These are phyloP conservation scores for Drosophila anomalata DNA, from an alignment of 2,888 invertebrate genomes.

Conservation along the genomic window DNA sequence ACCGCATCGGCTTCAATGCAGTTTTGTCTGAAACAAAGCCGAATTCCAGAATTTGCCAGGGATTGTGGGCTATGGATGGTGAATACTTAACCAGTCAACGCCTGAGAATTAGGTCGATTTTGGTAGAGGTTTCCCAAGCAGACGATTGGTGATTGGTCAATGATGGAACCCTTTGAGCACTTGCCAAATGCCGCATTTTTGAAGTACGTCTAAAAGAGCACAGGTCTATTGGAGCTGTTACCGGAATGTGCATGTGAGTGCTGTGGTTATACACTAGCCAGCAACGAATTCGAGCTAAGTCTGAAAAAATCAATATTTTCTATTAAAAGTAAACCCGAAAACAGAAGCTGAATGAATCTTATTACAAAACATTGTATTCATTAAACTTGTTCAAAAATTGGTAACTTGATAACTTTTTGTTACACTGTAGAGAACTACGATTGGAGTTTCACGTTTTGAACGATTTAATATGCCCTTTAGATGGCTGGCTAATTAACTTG, in stretches of 20 bases:
- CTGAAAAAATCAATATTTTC: background rate
- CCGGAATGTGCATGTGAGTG: slow-evolving; percentile 5
- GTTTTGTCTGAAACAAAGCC: slow-evolving; percentile 40
- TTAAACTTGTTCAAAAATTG: background rate
- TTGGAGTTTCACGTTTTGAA: slow-evolving; percentile 4
- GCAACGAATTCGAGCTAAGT: background rate
- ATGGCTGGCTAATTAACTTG: slow-evolving; percentile 56
- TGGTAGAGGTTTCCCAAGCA: slow-evolving; percentile 26
- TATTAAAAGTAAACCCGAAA: background rate
- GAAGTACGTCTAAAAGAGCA: slow-evolving; percentile 50
- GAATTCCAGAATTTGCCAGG: slow-evolving; percentile 30
- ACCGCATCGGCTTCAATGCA: slow-evolving; percentile 46
- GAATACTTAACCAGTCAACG: slow-evolving; percentile 54
- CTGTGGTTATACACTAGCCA: slow-evolving; percentile 17
- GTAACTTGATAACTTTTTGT: background rate
- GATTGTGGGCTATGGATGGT: slow-evolving; percentile 56
- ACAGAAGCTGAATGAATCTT: background rate
- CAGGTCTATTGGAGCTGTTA: slow-evolving; percentile 1
- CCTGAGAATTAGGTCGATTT: slow-evolving; percentile 18
- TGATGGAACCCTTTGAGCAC: slow-evolving; percentile 43
- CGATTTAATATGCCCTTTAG: slow-evolving; percentile 55
- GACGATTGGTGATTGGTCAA: slow-evolving; percentile 23
- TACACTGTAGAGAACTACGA: background rate
- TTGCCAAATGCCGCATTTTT: slow-evolving; percentile 58
- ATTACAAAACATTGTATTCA: background rate